Evolutionary conservation across 2,113 vertebrate genomes (phyloP).

Genomic region (Paratilapia polleni): DNA sequence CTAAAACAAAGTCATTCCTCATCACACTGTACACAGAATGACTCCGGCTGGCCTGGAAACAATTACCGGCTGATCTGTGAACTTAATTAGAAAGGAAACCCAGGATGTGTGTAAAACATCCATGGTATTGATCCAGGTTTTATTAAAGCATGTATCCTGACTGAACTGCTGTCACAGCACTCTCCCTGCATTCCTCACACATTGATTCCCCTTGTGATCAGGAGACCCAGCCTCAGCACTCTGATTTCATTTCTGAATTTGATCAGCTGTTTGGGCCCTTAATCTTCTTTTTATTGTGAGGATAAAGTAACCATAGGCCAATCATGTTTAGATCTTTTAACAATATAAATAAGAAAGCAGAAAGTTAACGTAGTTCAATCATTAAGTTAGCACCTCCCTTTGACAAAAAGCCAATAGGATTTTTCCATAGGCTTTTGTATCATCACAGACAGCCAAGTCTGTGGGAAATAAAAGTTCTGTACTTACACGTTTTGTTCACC

Average conservation of each 20-base stretch:
- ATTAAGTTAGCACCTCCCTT: background rate
- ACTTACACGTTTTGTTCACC: background rate
- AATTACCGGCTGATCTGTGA: constrained; percentile 40
- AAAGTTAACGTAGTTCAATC: no score
- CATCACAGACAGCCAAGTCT: background rate
- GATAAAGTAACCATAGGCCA: background rate
- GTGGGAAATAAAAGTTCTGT: background rate
- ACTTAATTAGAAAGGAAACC: constrained; percentile 41
- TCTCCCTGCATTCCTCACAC: background rate
- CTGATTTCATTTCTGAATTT: background rate
- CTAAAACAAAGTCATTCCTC: background rate
- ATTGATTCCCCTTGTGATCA: constrained; percentile 26
- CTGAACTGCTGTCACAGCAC: constrained; percentile 12
- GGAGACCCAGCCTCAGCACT: constrained; percentile 7
- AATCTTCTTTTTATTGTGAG: background rate
- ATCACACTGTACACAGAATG: background rate
- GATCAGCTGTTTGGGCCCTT: background rate
- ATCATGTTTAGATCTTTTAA: background rate
- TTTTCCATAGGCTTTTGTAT: background rate
- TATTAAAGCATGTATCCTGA: constrained; percentile 60
- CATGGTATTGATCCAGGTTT: constrained; percentile 32
- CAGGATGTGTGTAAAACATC: constrained; percentile 25
- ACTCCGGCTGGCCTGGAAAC: constrained; percentile 9
- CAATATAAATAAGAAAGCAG: no score
- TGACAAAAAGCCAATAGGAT: background rate